Evolutionary conservation across 2,888 invertebrate genomes (phyloP).

Genomic region (Zeuzera pyrina): DNA sequence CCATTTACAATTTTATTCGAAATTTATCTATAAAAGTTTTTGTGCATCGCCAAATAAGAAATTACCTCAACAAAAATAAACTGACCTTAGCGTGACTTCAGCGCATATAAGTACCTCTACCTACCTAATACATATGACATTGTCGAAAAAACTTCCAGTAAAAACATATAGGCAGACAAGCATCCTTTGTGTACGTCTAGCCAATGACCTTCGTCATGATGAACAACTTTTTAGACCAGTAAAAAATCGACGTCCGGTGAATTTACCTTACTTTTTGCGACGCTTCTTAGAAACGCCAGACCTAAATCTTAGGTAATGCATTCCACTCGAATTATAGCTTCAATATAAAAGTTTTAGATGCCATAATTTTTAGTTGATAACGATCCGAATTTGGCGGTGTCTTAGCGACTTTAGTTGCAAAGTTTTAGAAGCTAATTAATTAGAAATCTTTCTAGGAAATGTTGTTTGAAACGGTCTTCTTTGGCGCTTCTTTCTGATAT

Average conservation of each 20-base stretch:
- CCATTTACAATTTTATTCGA: too few species aligned
- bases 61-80: conserved; percentile 47
- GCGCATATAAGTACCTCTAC: too few species aligned
- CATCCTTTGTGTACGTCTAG: conserved; percentile 68
- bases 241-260: conserved; percentile 63
- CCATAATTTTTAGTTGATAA: conserved; percentile 62
- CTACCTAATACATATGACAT: conserved; percentile 61
- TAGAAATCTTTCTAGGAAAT: conserved; percentile 30
- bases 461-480: too few species aligned
- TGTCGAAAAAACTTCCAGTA: conserved; percentile 53
- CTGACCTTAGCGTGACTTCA: conserved; percentile 62
- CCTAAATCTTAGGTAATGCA: conserved; percentile 50
- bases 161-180: conserved; percentile 60
- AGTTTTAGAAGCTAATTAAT: conserved; percentile 31
- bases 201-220: conserved; percentile 60
- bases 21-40: too few species aligned
- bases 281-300: conserved; percentile 52
- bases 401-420: conserved; percentile 16
- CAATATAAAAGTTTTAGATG: conserved; percentile 47
- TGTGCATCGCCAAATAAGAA: conserved; percentile 37
- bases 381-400: conserved; percentile 34
- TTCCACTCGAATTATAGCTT: conserved; percentile 43
- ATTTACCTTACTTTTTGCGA: conserved; percentile 67
- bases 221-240: conserved; percentile 57
- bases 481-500: too few species aligned